Conservation (phyloP, 2,888 invertebrate species). For the Clusia tigrina region DNA sequence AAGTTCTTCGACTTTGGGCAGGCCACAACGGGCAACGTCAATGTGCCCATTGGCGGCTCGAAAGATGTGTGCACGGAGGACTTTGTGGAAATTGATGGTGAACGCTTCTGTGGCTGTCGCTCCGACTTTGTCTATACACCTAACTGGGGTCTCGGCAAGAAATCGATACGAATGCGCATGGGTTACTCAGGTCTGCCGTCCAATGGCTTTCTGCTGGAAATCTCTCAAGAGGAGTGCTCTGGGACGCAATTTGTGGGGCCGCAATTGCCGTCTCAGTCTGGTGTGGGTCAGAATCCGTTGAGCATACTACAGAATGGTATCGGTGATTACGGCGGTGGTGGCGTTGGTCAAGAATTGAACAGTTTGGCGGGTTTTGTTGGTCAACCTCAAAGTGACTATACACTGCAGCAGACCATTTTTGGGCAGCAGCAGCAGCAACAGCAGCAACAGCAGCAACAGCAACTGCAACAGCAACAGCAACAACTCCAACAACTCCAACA, state of each 20-base stretch:
- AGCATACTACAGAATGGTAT: neutral
- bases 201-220: conserved; percentile 68
- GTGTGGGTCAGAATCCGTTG: neutral
- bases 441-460: conserved; percentile 5
- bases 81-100: conserved; percentile 68
- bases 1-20: conserved; percentile 68
- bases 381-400: neutral
- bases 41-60: conserved; percentile 25
- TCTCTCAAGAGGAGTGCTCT: conserved; percentile 68
- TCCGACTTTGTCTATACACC: conserved; percentile 55
- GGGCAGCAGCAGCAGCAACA: conserved; percentile 8
- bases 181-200: conserved; percentile 63
- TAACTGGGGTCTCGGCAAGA: conserved; percentile 60
- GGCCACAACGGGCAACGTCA: conserved; percentile 26
- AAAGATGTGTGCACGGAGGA: conserved; percentile 64
- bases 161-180: conserved; percentile 65
- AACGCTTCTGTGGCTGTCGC: conserved; percentile 69
- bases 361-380: neutral
- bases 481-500: conserved; percentile 18
- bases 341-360: neutral
- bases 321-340: neutral
- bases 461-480: conserved; percentile 10
- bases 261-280: neutral
- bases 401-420: too few species aligned
- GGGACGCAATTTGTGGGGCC: neutral